These are phyloP conservation scores for Regulus satrapa DNA, from an alignment of 2,113 vertebrate species.

Conservation along the genomic window DNA sequence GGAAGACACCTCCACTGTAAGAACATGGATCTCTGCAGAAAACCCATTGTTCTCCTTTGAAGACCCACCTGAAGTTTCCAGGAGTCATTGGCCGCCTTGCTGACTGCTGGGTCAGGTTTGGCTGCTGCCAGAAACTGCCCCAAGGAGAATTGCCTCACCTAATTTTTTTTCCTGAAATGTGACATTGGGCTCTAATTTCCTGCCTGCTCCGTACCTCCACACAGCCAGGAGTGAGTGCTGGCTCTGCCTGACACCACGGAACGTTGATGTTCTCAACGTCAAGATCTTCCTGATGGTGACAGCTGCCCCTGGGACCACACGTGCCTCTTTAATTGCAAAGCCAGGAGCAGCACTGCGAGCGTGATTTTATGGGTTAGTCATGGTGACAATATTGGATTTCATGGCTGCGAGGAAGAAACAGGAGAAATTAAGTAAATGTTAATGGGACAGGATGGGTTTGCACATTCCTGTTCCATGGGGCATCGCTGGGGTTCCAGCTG, in stretches of 20 bases:
- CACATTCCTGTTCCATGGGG: accelerated
- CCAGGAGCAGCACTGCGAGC: not conserved
- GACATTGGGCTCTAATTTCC: not conserved
- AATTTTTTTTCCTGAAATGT: not conserved
- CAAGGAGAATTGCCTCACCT: not conserved
- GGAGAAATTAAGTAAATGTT: not conserved
- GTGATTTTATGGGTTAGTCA: constrained; percentile 2
- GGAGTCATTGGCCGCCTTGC: not conserved
- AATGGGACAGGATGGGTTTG: not conserved
- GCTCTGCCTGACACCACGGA: accelerated
- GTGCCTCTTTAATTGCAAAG: not conserved
- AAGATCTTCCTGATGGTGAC: not conserved
- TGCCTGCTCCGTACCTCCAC: accelerated
- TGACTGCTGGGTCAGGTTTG: not conserved
- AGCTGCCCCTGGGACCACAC: accelerated
- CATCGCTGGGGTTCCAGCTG: accelerated
- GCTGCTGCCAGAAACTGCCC: not conserved
- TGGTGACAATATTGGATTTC: constrained; percentile 1
- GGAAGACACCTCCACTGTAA: not conserved
- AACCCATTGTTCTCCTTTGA: not conserved
- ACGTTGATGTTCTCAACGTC: accelerated
- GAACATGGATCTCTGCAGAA: not conserved
- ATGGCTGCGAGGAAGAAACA: not conserved
- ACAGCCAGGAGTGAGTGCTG: not conserved
- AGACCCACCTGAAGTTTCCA: not conserved